A percentile compares a stretch with the other conserved stretches of the same genome.
Conservation (phyloP, 2,113 vertebrate species). For the Rhea americana region DNA sequence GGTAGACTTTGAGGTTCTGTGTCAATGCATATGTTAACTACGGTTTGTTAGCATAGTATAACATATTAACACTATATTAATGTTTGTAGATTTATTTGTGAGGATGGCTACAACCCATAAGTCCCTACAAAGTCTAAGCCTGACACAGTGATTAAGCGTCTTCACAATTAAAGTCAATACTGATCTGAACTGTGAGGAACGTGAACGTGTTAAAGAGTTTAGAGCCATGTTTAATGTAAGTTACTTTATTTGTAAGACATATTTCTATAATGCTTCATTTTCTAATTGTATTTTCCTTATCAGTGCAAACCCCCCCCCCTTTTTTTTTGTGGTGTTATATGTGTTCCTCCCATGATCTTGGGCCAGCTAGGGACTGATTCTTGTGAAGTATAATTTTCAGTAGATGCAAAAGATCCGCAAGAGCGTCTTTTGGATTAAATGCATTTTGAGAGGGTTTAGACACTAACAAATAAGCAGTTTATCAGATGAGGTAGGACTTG, state of each 20-base stretch:
- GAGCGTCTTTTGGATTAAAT: not conserved
- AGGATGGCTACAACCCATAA: not conserved
- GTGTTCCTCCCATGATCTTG: not conserved
- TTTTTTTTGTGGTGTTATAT: not conserved
- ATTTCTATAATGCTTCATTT: not conserved
- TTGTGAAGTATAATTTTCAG: not conserved
- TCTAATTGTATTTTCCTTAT: not conserved
- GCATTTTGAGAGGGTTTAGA: not conserved
- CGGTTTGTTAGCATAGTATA: not conserved
- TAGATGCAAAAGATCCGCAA: not conserved
- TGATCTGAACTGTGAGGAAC: not conserved
- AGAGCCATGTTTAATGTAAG: not conserved
- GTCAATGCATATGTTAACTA: not conserved
- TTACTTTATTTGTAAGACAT: not conserved
- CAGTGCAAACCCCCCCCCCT: accelerated
- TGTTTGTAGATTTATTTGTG: not conserved
- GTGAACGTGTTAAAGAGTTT: not conserved
- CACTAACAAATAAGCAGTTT: not conserved
- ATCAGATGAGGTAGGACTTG: not conserved
- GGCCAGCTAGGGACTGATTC: not conserved
- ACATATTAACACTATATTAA: not conserved
- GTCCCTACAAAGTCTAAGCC: not conserved
- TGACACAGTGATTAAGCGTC: not conserved
- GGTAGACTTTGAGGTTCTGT: not conserved
- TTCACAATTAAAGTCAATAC: not conserved